Evolutionary conservation across 2,797 vertebrate genomes (phyloP).

Genomic region (Tauraco hartlaubi): DNA sequence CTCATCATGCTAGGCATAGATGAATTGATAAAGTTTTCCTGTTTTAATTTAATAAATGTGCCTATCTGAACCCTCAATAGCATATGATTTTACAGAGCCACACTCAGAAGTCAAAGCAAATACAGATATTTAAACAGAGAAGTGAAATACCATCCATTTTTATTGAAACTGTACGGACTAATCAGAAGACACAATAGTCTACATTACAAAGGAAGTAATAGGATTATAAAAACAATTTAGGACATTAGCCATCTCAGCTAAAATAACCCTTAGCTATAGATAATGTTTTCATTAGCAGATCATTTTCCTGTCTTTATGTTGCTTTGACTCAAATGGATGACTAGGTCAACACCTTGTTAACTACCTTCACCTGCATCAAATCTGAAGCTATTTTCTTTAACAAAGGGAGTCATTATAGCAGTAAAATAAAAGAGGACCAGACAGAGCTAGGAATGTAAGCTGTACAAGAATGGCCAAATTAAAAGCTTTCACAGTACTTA

Average conservation of each 20-base stretch:
- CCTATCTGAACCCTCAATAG: background rate
- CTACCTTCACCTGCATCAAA: conserved; percentile 37
- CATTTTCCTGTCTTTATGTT: conserved; percentile 39
- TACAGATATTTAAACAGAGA: background rate
- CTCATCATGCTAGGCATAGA: background rate
- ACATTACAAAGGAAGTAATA: conserved; percentile 46
- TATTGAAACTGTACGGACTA: background rate
- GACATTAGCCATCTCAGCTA: conserved; percentile 58
- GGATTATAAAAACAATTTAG: conserved; percentile 20
- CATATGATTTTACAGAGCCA: background rate
- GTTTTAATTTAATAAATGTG: background rate
- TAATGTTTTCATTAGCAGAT: conserved; percentile 69
- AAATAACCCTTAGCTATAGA: conserved; percentile 59
- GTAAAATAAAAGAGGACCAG: background rate
- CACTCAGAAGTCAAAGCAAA: background rate
- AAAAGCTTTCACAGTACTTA: background rate
- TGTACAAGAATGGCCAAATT: background rate
- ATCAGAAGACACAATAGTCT: conserved; percentile 16
- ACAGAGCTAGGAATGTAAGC: background rate
- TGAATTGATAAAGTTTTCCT: background rate
- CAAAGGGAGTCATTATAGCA: background rate
- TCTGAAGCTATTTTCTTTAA: conserved; percentile 47
- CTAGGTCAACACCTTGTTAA: conserved; percentile 60
- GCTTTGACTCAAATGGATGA: background rate
- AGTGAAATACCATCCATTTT: background rate